These are phyloP conservation scores for Podargus strigoides DNA, from an alignment of 2,797 vertebrate species.

Conservation along the genomic window DNA sequence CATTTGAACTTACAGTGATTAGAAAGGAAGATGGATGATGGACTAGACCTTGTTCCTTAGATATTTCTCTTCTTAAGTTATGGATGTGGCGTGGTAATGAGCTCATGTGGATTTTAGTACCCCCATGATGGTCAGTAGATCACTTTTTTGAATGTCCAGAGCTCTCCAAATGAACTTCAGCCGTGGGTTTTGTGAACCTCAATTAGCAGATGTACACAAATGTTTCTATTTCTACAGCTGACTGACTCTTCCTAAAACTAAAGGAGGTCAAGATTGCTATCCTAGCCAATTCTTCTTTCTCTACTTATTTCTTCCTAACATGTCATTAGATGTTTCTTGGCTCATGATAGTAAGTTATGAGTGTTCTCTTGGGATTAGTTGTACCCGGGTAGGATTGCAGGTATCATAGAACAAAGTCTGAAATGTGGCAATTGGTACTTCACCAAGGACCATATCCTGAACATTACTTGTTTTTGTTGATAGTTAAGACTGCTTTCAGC, in stretches of 20 bases:
- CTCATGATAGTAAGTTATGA: background rate
- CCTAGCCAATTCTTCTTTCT: background rate
- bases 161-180: background rate
- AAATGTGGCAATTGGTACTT: background rate
- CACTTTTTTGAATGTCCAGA: background rate
- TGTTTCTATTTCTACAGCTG: background rate
- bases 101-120: background rate
- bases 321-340: background rate
- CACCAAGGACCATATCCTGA: background rate
- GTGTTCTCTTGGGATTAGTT: background rate
- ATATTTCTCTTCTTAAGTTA: background rate
- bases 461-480: background rate
- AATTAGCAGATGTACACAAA: background rate
- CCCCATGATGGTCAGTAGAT: background rate
- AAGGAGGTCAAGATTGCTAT: background rate
- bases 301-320: background rate
- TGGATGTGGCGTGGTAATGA: fast-evolving
- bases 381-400: background rate
- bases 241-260: background rate
- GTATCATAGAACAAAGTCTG: background rate
- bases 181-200: background rate
- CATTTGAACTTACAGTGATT: background rate
- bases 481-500: background rate
- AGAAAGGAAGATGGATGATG: background rate
- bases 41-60: background rate